phyloP scores from a whole-genome alignment of 2,797 vertebrate genomes.

The Euthynnus affinis region DNA sequence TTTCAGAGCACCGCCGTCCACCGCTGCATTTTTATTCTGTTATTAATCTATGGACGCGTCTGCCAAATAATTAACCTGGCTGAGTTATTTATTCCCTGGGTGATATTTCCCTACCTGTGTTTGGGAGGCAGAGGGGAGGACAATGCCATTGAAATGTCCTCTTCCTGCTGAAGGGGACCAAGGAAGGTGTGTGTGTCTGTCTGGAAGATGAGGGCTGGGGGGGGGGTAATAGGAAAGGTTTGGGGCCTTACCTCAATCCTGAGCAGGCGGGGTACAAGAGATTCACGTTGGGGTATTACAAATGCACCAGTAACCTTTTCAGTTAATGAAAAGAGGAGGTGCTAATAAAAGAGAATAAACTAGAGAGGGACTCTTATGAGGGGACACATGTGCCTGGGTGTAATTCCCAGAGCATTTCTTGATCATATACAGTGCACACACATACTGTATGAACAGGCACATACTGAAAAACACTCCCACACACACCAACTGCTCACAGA shows the following conservation, averaged over 20 bases:
- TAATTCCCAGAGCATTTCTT: conserved; percentile 50
- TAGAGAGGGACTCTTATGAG: conserved; percentile 56
- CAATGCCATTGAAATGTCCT: conserved; percentile 78
- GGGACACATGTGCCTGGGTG: conserved; percentile 32
- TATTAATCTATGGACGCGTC: conserved; percentile 77
- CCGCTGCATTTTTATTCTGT: conserved; percentile 74
- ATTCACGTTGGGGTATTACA: conserved; percentile 69
- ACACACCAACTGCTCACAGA: conserved; percentile 35
- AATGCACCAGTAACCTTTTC: conserved; percentile 82
- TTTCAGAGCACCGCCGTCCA: conserved; percentile 61
- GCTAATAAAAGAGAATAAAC: conserved; percentile 80
- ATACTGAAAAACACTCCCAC: conserved; percentile 38
- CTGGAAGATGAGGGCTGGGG: background rate
- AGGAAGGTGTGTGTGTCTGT: conserved; percentile 35
- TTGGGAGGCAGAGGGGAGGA: conserved; percentile 70
- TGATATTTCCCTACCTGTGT: conserved; percentile 83
- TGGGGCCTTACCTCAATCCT: conserved; percentile 41
- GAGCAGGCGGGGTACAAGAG: conserved; percentile 34
- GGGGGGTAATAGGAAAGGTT: conserved; percentile 22
- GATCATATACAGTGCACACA: conserved; percentile 36
- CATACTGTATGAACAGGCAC: conserved; percentile 29
- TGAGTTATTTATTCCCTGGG: conserved; percentile 81
- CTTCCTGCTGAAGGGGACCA: conserved; percentile 58
- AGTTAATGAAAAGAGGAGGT: conserved; percentile 80
- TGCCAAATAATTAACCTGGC: conserved; percentile 86